Conservation (phyloP, 2,113 vertebrate genomes). For the Ameiurus melas region DNA sequence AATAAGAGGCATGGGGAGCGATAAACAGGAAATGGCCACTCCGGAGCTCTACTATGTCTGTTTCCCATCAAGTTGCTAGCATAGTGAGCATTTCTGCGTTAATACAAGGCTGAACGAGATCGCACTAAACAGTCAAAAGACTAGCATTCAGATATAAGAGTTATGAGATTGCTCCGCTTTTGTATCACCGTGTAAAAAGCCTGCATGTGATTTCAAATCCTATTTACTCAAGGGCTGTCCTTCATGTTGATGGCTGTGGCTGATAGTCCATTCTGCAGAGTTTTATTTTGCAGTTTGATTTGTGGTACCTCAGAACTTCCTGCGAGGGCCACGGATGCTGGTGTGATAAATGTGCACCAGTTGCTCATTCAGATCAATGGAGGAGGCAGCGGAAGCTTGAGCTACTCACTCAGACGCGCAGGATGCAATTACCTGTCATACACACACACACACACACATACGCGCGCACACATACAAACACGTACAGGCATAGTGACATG, state of each 20-base stretch:
- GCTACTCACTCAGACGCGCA: constrained; percentile 29
- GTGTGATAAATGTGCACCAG: constrained; percentile 52
- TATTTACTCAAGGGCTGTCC: constrained; percentile 44
- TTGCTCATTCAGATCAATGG: constrained; percentile 46
- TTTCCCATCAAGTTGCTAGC: constrained; percentile 46
- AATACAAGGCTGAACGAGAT: constrained; percentile 14
- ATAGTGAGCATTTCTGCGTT: constrained; percentile 52
- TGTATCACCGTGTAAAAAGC: constrained; percentile 20
- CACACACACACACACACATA: constrained; percentile 3
- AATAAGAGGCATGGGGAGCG: constrained; percentile 2
- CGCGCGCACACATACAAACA: background rate
- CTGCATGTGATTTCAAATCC: constrained; percentile 48
- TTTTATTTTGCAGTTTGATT: constrained; percentile 56
- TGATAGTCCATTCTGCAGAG: constrained; percentile 44
- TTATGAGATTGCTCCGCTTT: constrained; percentile 38
- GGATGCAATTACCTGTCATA: constrained; percentile 42
- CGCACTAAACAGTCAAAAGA: background rate
- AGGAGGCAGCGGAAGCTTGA: constrained; percentile 28
- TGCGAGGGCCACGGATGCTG: constrained; percentile 46
- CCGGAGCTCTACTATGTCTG: constrained; percentile 14
- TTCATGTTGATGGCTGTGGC: constrained; percentile 53
- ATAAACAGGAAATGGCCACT: constrained; percentile 44
- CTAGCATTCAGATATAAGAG: constrained; percentile 14
- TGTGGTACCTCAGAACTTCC: constrained; percentile 40
- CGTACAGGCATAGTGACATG: background rate